These are phyloP conservation scores for Aplocera efformata DNA, from an alignment of 2,888 invertebrate species.

Conservation along the genomic window DNA sequence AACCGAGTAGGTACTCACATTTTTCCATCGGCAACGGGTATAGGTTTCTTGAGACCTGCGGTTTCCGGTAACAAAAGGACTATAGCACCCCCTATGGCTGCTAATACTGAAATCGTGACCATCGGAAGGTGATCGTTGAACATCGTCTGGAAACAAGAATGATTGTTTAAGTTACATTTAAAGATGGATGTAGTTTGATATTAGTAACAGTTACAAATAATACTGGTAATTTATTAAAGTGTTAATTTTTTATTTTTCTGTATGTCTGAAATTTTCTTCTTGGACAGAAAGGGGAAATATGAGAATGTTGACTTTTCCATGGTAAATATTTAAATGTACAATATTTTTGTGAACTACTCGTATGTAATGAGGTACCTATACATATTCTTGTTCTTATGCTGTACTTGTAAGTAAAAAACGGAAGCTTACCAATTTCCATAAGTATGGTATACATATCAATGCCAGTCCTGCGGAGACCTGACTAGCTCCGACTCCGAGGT, in stretches of 20 bases:
- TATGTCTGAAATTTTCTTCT: too few species aligned
- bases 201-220: too few species aligned
- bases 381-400: too few species aligned
- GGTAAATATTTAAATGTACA: too few species aligned
- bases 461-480: constrained; percentile 89
- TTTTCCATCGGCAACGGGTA: constrained; percentile 39
- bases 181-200: too few species aligned
- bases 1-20: constrained; percentile 47
- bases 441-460: constrained; percentile 87
- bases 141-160: constrained; percentile 69
- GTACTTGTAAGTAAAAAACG: too few species aligned
- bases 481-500: constrained; percentile 86
- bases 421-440: constrained; percentile 88
- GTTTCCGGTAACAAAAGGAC: constrained; percentile 90
- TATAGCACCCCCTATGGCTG: constrained; percentile 85
- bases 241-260: too few species aligned
- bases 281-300: too few species aligned
- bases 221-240: too few species aligned
- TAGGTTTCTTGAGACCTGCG: constrained; percentile 44
- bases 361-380: too few species aligned
- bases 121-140: constrained; percentile 85
- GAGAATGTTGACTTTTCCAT: too few species aligned
- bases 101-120: constrained; percentile 84
- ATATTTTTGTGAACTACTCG: too few species aligned
- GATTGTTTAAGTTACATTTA: background rate